Percentiles rank a stretch among this genome's conserved stretches.
Evolutionary conservation across 2,888 invertebrate genomes (phyloP).

Genomic region (Xylota sylvarum): DNA sequence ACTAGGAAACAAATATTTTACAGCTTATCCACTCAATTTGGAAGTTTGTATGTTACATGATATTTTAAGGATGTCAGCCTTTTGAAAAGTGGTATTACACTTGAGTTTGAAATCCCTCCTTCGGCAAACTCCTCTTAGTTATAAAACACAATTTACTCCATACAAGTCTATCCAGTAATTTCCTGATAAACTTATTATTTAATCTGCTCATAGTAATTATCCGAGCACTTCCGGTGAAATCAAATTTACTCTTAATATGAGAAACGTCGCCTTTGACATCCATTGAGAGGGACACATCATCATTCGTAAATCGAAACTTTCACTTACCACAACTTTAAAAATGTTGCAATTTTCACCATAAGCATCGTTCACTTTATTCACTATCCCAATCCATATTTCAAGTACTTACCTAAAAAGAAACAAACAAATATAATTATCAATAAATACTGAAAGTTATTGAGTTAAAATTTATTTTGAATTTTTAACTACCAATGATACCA

Average conservation of each 20-base stretch:
- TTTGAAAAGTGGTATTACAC: no score
- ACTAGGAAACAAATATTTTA: no score
- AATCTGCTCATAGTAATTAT: neutral
- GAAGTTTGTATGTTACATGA: no score
- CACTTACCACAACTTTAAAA: constrained; percentile 33
- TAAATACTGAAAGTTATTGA: constrained; percentile 28
- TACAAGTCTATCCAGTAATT: neutral
- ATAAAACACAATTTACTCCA: neutral
- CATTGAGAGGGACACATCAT: neutral
- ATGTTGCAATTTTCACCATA: constrained; percentile 12
- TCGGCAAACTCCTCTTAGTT: neutral
- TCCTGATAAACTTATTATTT: neutral
- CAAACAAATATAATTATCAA: constrained; percentile 19
- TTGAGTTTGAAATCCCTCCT: no score
- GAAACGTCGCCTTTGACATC: constrained; percentile 2
- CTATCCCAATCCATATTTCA: neutral
- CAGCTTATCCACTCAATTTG: no score
- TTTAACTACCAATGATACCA: constrained; percentile 8
- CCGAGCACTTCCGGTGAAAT: neutral
- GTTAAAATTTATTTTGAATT: constrained; percentile 9
- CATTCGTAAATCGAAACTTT: constrained; percentile 16
- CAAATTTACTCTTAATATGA: neutral
- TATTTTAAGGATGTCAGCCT: no score
- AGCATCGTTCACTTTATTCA: constrained; percentile 6
- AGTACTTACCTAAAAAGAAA: constrained; percentile 72